Conservation (phyloP, 2,113 vertebrate species). For the Acrocephalus kingi region DNA sequence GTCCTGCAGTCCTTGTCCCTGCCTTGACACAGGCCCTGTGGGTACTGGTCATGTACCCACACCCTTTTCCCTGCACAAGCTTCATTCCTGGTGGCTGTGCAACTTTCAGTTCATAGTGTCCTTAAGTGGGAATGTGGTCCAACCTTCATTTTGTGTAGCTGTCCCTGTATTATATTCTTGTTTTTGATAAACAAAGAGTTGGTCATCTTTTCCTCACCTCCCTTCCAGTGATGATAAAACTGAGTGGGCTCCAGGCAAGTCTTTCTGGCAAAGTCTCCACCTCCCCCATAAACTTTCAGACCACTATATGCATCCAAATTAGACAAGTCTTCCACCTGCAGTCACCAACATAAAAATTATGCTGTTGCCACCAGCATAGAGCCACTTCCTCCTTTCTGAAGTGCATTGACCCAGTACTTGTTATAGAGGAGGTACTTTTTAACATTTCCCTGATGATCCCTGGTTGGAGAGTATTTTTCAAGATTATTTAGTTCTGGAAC, state of each 20-base stretch:
- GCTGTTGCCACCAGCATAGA: background rate
- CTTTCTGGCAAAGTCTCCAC: background rate
- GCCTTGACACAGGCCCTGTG: background rate
- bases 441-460: background rate
- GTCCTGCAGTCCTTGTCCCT: background rate
- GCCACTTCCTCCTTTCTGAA: background rate
- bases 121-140: background rate
- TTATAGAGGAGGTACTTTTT: background rate
- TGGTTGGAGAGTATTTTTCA: background rate
- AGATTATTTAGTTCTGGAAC: background rate
- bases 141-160: background rate
- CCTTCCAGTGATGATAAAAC: background rate
- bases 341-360: background rate
- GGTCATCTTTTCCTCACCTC: background rate
- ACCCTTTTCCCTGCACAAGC: background rate
- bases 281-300: background rate
- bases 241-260: background rate
- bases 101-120: background rate
- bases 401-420: background rate
- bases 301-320: background rate
- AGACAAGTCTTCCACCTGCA: background rate
- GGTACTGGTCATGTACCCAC: no score
- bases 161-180: background rate
- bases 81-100: background rate
- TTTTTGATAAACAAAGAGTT: background rate